Conservation (phyloP, 2,113 vertebrate species). For the Seriola aureovittata region DNA sequence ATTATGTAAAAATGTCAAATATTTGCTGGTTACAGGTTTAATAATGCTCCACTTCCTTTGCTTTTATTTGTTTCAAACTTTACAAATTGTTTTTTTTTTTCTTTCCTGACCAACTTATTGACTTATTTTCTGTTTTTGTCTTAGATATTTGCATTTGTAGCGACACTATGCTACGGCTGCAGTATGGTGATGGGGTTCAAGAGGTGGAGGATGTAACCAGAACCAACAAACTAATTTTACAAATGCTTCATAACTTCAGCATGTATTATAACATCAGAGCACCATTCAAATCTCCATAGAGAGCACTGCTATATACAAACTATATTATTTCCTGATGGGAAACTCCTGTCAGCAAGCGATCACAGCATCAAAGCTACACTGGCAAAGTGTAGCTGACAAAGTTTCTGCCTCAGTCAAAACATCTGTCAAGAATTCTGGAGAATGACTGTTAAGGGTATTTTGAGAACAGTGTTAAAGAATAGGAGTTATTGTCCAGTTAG, state of each 20-base stretch:
- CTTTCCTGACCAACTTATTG: background rate
- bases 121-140: conserved; percentile 21
- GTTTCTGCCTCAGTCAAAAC: background rate
- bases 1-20: too few species aligned
- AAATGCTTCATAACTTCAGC: conserved; percentile 1
- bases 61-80: background rate
- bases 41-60: too few species aligned
- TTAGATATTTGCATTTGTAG: conserved; percentile 84
- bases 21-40: too few species aligned
- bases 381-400: background rate
- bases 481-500: conserved; percentile 2
- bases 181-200: conserved; percentile 87
- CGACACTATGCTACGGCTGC: conserved; percentile 83
- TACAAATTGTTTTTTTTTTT: background rate
- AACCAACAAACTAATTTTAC: conserved; percentile 20
- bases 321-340: conserved; percentile 1
- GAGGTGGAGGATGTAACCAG: conserved; percentile 79
- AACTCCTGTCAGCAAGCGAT: background rate
- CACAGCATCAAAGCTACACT: background rate
- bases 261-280: conserved; percentile 1
- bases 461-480: conserved; percentile 1
- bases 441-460: background rate
- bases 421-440: conserved; percentile 2
- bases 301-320: background rate
- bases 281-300: background rate